These are phyloP conservation scores for Halcyon smyrnensis DNA, from an alignment of 2,797 vertebrate genomes.

Conservation along the genomic window DNA sequence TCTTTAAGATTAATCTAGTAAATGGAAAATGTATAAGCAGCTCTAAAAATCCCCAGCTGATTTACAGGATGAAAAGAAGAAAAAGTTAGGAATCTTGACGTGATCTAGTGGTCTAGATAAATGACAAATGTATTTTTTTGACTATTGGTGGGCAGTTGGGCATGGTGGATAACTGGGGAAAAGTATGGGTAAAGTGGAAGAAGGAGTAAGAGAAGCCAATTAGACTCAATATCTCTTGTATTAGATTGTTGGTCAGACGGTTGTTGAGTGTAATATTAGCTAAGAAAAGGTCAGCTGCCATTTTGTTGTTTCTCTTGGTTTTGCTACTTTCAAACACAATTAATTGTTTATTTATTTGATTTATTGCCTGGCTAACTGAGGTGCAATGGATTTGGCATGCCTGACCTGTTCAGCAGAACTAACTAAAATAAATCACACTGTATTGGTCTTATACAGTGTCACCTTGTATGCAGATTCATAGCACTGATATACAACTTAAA, in stretches of 20 bases:
- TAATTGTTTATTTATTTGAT: slow-evolving; percentile 37
- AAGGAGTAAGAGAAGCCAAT: not conserved
- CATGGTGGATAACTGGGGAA: not conserved
- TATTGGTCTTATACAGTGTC: not conserved
- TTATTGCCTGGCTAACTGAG: slow-evolving; percentile 32
- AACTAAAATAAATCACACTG: not conserved
- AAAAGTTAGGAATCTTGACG: not conserved
- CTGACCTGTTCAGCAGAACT: not conserved
- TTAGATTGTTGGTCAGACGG: not conserved
- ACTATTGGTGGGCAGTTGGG: not conserved
- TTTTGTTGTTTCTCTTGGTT: slow-evolving; percentile 43
- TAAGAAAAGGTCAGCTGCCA: slow-evolving; percentile 26
- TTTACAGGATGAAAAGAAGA: not conserved
- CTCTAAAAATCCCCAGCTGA: not conserved
- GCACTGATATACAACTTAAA: not conserved
- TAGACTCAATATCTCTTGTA: not conserved
- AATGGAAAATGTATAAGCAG: not conserved
- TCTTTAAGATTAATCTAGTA: not conserved
- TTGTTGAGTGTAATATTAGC: not conserved
- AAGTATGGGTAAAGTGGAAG: not conserved
- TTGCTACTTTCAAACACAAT: slow-evolving; percentile 32
- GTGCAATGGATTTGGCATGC: not conserved
- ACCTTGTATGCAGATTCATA: not conserved
- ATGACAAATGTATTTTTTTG: not conserved
- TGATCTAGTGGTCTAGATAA: not conserved